Evolutionary conservation across 1,140 invertebrate species (phyloP), one percentile per base, ranked within the genome.

Genomic region (Schlechtendalia chinensis): DNA sequence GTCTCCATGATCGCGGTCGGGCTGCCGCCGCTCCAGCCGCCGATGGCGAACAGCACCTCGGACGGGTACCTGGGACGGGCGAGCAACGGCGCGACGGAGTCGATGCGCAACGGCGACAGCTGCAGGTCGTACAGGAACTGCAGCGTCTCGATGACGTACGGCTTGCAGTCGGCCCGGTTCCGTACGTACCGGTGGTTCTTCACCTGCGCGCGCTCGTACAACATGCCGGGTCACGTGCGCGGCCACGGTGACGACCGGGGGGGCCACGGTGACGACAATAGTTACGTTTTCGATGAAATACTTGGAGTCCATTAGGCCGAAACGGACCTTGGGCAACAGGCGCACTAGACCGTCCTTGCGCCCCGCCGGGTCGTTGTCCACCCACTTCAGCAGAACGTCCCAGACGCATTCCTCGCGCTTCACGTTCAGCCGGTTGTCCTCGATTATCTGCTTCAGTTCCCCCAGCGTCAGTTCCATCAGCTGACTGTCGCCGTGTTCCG

Each of bases 291-390:
- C 91, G 29, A 92, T 85, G 83, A 93, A 92, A 83, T 90, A 93
- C 80, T 94, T 90, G 0, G 93, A 94, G 77, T 95, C 92, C 83
- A 97, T 87, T 0, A 97, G 87, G 8, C 95, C 95, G 3, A 96
- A 88, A 24, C 95, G 89, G 82, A 95, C 92, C 79, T 91, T 91
- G 56, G 90, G 89, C 89, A 97, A 91, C 0, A 97, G 85, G 47
- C 90, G 87, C 0, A 91, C 89, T 10, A 94, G 91, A 82, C 91
- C 86, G 39, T 87, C 83, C 84, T 90, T 90, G 11, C 93, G 88
- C 8, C 84, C 85, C n/a, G 89, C 87, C 0, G 89, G 88, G 83
- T 93, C 89, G 59, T 89, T 83, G 63, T 91, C 87, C 29, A 92
- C 89, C 91, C 91, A 92, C n/a, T 87, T 86, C 5, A 92, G 75